Conservation (phyloP, 1,140 invertebrate genomes). For the Neotoxoptera formosana region DNA sequence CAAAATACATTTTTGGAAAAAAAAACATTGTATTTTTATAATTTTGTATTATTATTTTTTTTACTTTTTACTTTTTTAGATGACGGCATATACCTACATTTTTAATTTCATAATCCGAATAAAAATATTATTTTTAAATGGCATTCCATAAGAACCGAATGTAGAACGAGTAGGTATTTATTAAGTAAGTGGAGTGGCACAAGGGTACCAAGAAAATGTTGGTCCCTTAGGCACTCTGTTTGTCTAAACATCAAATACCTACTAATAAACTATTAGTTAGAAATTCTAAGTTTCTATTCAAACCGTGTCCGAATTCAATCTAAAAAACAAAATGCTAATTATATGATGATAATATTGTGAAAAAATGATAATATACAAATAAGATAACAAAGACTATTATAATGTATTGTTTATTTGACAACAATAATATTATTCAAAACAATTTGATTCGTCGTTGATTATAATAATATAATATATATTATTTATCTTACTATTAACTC, state of each 20-base stretch:
- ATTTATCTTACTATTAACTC: neutral
- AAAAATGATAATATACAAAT: too few relatives aligned
- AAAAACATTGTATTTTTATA: too few relatives aligned
- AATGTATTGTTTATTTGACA: neutral
- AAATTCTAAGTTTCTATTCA: too few relatives aligned
- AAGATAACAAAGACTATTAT: too few relatives aligned
- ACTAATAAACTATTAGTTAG: neutral
- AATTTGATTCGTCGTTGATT: neutral
- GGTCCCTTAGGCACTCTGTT: neutral
- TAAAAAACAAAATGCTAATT: too few relatives aligned
- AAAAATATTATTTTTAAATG: neutral
- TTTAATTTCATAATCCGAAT: too few relatives aligned
- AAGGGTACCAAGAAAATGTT: neutral
- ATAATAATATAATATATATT: neutral
- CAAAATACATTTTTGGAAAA: too few relatives aligned
- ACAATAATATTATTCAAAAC: neutral
- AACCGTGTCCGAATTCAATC: neutral
- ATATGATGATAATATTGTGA: too few relatives aligned
- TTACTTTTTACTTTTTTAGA: neutral
- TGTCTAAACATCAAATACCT: too few relatives aligned
- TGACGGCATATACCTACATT: too few relatives aligned
- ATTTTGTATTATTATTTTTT: too few relatives aligned
- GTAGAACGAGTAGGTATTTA: neutral
- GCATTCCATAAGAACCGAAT: rapidly evolving
- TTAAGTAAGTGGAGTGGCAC: neutral